These are phyloP conservation scores for Danaus chrysippus DNA, from an alignment of 2,888 invertebrate genomes.

Conservation along the genomic window DNA sequence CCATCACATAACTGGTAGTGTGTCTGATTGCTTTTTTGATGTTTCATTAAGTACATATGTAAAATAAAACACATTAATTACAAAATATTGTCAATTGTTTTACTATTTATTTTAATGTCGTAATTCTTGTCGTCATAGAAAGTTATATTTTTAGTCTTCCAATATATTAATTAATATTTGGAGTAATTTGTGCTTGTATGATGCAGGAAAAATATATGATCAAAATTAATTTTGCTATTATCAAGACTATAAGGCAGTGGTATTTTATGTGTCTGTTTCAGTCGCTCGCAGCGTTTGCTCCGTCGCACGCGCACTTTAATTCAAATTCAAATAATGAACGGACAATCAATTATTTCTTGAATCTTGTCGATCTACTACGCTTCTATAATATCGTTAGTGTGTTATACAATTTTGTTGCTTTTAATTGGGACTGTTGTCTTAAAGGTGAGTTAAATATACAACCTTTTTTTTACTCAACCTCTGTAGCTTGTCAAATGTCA, in stretches of 20 bases:
- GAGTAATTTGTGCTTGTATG: too few relatives aligned
- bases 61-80: too few relatives aligned
- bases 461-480: slow-evolving; percentile 5
- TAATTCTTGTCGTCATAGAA: too few relatives aligned
- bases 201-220: too few relatives aligned
- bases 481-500: slow-evolving; percentile 18
- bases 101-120: too few relatives aligned
- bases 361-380: slow-evolving; percentile 43
- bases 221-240: background rate
- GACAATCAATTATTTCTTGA: slow-evolving; percentile 51
- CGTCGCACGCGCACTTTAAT: slow-evolving; percentile 51
- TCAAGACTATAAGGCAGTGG: slow-evolving; percentile 36
- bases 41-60: too few relatives aligned
- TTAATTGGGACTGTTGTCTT: slow-evolving; percentile 25
- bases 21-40: too few relatives aligned
- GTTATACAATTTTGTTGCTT: slow-evolving; percentile 16
- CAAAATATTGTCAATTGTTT: too few relatives aligned
- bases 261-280: slow-evolving; percentile 38
- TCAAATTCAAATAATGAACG: slow-evolving; percentile 52
- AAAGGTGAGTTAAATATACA: slow-evolving; percentile 29
- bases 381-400: slow-evolving; percentile 31
- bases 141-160: too few relatives aligned
- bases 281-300: slow-evolving; percentile 40
- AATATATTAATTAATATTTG: too few relatives aligned
- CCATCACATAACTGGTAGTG: too few relatives aligned